phyloP scores from a whole-genome alignment of 1,140 invertebrate genomes.

The Aphaenogaster floridana region DNA sequence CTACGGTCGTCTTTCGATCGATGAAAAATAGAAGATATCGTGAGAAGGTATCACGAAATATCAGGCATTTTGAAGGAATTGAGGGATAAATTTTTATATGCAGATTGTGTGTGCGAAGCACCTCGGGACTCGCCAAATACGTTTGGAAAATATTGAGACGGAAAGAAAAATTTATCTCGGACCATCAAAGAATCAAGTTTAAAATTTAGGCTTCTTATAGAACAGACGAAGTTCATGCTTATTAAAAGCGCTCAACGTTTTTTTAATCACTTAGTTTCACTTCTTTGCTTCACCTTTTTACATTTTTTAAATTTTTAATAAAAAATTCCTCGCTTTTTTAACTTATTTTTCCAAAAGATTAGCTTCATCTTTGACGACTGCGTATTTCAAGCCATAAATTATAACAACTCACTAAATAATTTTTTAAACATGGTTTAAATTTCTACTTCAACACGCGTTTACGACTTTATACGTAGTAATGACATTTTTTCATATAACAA shows the following conservation, averaged over 20 bases:
- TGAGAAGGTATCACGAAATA: background rate
- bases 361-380: background rate
- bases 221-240: background rate
- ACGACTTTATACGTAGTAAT: background rate
- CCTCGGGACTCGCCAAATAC: background rate
- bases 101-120: background rate
- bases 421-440: conserved; percentile 10
- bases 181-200: conserved; percentile 13
- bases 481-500: background rate
- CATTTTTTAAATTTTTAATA: background rate
- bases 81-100: background rate
- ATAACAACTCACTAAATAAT: background rate
- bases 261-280: conserved; percentile 4
- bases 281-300: background rate
- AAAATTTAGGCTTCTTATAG: conserved; percentile 18
- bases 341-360: conserved; percentile 13
- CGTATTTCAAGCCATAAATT: background rate
- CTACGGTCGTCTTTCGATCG: background rate
- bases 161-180: conserved; percentile 13
- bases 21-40: background rate
- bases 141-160: background rate
- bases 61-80: background rate
- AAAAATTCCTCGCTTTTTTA: background rate
- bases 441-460: background rate
- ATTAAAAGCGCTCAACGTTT: conserved; percentile 1